These are phyloP conservation scores for Pilophorus perplexus DNA, from an alignment of 2,888 invertebrate species.

Conservation along the genomic window DNA sequence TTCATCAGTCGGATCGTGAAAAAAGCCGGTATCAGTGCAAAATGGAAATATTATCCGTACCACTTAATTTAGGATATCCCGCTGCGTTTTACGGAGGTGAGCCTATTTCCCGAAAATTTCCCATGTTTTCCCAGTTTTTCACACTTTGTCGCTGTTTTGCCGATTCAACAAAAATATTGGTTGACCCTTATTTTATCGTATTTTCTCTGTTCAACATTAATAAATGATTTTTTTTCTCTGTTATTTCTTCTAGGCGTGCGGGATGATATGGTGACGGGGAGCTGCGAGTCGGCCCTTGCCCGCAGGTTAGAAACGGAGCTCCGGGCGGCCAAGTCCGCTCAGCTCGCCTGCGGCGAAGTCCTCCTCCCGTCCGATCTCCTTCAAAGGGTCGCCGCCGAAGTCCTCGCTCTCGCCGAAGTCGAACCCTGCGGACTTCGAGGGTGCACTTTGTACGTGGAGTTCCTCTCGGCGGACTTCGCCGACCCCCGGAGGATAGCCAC, in stretches of 20 bases:
- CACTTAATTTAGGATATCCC: conserved; percentile 37
- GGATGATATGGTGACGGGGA: conserved; percentile 48
- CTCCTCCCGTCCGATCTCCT: conserved; percentile 79
- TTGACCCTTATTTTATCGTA: neutral
- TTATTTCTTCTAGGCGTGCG: conserved; percentile 37
- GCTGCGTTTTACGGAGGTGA: conserved; percentile 40
- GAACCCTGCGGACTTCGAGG: conserved; percentile 87
- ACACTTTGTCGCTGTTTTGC: neutral
- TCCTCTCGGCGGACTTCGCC: conserved; percentile 60
- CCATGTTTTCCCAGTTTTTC: neutral
- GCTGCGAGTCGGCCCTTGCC: conserved; percentile 62
- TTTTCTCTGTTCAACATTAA: neutral
- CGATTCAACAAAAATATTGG: neutral
- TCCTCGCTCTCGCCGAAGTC: conserved; percentile 77
- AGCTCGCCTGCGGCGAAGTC: conserved; percentile 80
- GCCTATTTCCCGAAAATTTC: neutral
- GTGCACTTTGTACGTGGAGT: conserved; percentile 79
- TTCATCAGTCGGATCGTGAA: conserved; percentile 16
- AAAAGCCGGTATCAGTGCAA: conserved; percentile 39
- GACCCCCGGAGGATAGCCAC: conserved; percentile 71
- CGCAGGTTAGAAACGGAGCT: conserved; percentile 74
- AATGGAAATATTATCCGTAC: conserved; percentile 44
- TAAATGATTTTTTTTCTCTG: neutral
- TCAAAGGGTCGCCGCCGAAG: conserved; percentile 73
- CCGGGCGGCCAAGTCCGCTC: conserved; percentile 74